These are phyloP conservation scores for Mellilla xanthometata DNA, from an alignment of 2,888 invertebrate genomes.

Conservation along the genomic window DNA sequence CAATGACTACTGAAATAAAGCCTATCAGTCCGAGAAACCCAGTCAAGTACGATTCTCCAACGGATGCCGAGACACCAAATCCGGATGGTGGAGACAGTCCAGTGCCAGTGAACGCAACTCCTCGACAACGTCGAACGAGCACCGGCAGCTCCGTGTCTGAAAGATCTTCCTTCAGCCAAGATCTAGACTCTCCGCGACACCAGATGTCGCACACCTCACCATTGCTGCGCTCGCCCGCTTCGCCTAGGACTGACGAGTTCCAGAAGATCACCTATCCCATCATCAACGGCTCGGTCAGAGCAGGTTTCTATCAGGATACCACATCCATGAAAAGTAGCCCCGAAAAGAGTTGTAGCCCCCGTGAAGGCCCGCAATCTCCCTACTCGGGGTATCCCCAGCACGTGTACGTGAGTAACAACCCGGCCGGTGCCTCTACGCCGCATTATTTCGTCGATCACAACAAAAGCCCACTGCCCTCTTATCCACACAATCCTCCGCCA, in stretches of 20 bases:
- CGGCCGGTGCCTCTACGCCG: conserved; percentile 59
- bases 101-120: conserved; percentile 54
- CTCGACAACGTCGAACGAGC: conserved; percentile 87
- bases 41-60: conserved; percentile 66
- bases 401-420: conserved; percentile 68
- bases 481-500: conserved; percentile 74
- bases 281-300: conserved; percentile 91
- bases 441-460: conserved; percentile 72
- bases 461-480: conserved; percentile 71
- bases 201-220: conserved; percentile 89
- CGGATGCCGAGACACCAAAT: conserved; percentile 62
- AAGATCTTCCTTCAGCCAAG: conserved; percentile 90
- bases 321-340: conserved; percentile 92
- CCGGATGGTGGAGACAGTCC: conserved; percentile 73
- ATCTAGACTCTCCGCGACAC: conserved; percentile 88
- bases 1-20: conserved; percentile 51
- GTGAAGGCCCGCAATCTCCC: conserved; percentile 85
- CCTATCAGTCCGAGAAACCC: conserved; percentile 55
- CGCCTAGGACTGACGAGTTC: conserved; percentile 88
- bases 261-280: conserved; percentile 87
- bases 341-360: conserved; percentile 91
- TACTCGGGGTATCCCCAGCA: conserved; percentile 74
- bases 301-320: conserved; percentile 94
- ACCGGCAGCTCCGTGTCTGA: conserved; percentile 92
- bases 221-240: conserved; percentile 88